phyloP scores from a whole-genome alignment of 1,140 invertebrate species.

The Limonius californicus region DNA sequence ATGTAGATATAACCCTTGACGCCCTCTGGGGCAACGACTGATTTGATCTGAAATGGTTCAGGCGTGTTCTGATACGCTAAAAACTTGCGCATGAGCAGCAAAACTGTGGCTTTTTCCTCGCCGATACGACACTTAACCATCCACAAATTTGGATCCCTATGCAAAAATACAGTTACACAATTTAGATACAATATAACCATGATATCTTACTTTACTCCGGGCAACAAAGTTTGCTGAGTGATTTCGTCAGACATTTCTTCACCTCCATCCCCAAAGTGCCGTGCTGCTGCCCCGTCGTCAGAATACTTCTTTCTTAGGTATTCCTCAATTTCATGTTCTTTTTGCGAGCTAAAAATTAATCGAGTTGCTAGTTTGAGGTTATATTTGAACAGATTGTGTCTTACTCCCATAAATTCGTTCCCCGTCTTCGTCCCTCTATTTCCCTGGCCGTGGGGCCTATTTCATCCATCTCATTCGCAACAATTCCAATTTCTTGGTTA shows the following conservation, averaged over 20 bases:
- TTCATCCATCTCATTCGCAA: conserved; percentile 84
- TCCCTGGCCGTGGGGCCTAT: conserved; percentile 88
- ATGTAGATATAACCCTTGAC: conserved; percentile 99
- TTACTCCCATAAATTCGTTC: conserved; percentile 88
- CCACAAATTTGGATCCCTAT: conserved; percentile 95
- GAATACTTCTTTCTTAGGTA: conserved; percentile 94
- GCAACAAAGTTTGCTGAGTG: conserved; percentile 92
- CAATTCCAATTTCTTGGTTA: conserved; percentile 81
- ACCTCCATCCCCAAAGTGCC: conserved; percentile 88
- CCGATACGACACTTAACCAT: conserved; percentile 97
- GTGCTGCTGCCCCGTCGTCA: conserved; percentile 73
- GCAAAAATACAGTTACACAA: not conserved
- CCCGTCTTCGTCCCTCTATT: conserved; percentile 84
- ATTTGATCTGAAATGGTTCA: conserved; percentile 94
- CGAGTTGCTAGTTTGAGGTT: not conserved
- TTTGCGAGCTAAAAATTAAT: conserved; percentile 61
- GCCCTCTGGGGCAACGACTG: conserved; percentile 90
- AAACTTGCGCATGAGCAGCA: conserved; percentile 93
- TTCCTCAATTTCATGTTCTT: conserved; percentile 95
- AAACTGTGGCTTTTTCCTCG: conserved; percentile 88
- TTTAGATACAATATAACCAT: not conserved
- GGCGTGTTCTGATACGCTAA: conserved; percentile 83
- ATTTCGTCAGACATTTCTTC: conserved; percentile 98
- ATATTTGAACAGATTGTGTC: conserved; percentile 26
- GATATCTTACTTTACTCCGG: conserved; percentile 80